Evolutionary conservation across 2,888 invertebrate genomes (phyloP).

Genomic region (Orchesella flavescens): DNA sequence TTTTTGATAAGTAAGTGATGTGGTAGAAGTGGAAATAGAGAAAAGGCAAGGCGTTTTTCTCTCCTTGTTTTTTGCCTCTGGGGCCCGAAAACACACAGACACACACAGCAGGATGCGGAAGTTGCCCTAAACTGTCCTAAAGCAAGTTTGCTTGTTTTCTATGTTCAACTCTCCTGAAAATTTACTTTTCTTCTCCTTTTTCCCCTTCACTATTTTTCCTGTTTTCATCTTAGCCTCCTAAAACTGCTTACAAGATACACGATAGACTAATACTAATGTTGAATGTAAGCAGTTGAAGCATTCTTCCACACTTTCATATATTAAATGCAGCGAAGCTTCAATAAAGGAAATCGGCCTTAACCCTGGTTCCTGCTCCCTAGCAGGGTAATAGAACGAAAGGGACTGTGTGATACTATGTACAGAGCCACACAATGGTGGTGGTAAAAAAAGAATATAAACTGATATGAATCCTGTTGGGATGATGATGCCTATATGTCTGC

Average conservation of each 20-base stretch:
- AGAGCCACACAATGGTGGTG: too few species aligned
- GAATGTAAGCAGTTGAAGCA: slow-evolving; percentile 4
- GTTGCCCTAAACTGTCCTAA: slow-evolving; percentile 57
- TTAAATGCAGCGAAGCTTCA: slow-evolving; percentile 42
- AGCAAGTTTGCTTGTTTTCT: slow-evolving; percentile 51
- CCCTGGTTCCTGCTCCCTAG: slow-evolving; percentile 47
- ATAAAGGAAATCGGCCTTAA: slow-evolving; percentile 52
- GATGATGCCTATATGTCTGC: neutral
- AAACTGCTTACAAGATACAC: slow-evolving; percentile 5
- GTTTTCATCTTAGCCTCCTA: neutral
- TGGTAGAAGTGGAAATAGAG: slow-evolving; percentile 15
- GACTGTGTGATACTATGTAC: neutral
- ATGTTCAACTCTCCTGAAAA: slow-evolving; percentile 53
- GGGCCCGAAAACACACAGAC: slow-evolving; percentile 31
- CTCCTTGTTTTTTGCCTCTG: slow-evolving; percentile 42
- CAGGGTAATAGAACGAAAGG: slow-evolving; percentile 7
- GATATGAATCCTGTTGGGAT: neutral
- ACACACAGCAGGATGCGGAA: slow-evolving; percentile 53
- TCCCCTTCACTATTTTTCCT: slow-evolving; percentile 32
- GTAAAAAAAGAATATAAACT: neutral
- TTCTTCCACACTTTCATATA: neutral
- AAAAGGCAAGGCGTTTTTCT: slow-evolving; percentile 3
- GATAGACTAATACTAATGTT: neutral
- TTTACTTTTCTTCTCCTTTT: slow-evolving; percentile 57
- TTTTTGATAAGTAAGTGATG: neutral